Evolutionary conservation across 1,140 invertebrate species (phyloP).

Genomic region (Eulimnadia texana): DNA sequence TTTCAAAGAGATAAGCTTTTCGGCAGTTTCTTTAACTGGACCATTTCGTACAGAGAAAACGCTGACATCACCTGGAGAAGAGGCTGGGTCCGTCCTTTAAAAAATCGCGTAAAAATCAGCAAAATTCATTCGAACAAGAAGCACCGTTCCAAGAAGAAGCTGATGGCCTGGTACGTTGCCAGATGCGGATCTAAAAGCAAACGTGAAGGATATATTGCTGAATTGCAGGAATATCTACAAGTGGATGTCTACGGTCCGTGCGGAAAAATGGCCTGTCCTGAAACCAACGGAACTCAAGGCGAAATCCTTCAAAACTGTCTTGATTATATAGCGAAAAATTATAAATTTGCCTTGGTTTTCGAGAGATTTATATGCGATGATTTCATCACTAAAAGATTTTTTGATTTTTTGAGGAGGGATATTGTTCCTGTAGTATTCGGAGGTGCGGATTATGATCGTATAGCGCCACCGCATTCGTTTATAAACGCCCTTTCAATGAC

Average conservation of each 20-base stretch:
- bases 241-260: slow-evolving; percentile 42
- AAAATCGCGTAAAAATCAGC: neutral
- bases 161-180: slow-evolving; percentile 14
- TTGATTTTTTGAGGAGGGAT: slow-evolving; percentile 1
- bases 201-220: slow-evolving; percentile 7
- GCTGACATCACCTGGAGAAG: slow-evolving; percentile 23
- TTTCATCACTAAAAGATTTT: slow-evolving; percentile 5
- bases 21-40: slow-evolving; percentile 32
- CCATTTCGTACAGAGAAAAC: slow-evolving; percentile 31
- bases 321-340: slow-evolving; percentile 3
- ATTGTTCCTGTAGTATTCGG: slow-evolving; percentile 4
- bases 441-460: slow-evolving; percentile 4
- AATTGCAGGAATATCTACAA: slow-evolving; percentile 27
- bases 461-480: slow-evolving; percentile 12
- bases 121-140: neutral
- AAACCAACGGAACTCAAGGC: slow-evolving; percentile 1
- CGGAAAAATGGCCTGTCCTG: slow-evolving; percentile 21
- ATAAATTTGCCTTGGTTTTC: slow-evolving; percentile 7
- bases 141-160: too few species aligned
- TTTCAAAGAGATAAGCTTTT: slow-evolving; percentile 4
- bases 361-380: slow-evolving; percentile 6
- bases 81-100: slow-evolving; percentile 1
- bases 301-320: slow-evolving; percentile 2
- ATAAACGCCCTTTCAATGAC: slow-evolving; percentile 22
- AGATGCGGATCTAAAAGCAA: slow-evolving; percentile 1